These are phyloP conservation scores for Subanguina moxae DNA, from an alignment of 1,140 invertebrate species.

Conservation along the genomic window DNA sequence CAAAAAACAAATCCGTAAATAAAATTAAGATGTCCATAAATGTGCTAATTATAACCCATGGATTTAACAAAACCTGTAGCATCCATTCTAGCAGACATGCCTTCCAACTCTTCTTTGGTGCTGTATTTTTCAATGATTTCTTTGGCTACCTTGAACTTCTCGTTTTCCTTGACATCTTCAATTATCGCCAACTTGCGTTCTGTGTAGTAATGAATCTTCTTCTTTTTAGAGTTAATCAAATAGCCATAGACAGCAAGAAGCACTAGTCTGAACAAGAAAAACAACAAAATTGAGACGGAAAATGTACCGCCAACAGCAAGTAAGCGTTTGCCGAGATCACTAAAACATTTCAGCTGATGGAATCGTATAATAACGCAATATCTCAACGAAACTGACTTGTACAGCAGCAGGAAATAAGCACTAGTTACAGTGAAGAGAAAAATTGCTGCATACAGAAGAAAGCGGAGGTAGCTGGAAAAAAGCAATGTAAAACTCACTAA, in stretches of 20 bases:
- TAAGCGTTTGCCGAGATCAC: conserved; percentile 1
- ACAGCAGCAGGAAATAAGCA: conserved; percentile 14
- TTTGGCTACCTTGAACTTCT: conserved; percentile 92
- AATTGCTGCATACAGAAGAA: conserved; percentile 8
- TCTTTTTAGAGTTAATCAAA: conserved; percentile 25
- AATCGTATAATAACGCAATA: too few relatives aligned
- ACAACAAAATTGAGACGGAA: conserved; percentile 13
- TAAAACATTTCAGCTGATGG: too few relatives aligned
- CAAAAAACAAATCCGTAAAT: not conserved
- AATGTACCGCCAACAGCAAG: not conserved
- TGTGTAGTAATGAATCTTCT: conserved; percentile 19
- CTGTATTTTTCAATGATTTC: conserved; percentile 84
- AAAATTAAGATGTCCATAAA: not conserved
- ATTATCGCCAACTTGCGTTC: conserved; percentile 68
- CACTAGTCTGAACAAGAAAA: conserved; percentile 10
- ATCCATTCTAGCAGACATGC: not conserved
- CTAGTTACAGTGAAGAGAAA: not conserved
- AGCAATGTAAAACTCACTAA: not conserved
- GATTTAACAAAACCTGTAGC: not conserved
- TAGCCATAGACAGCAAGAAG: conserved; percentile 12
- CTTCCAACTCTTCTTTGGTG: conserved; percentile 12
- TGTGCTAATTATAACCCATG: not conserved
- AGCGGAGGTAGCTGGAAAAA: conserved; percentile 13
- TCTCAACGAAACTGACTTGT: not conserved
- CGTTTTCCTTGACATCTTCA: conserved; percentile 91